Conservation (phyloP, 37 sponge, comb jelly and placozoan genomes). For the Chondrilla cf. caribensis region DNA sequence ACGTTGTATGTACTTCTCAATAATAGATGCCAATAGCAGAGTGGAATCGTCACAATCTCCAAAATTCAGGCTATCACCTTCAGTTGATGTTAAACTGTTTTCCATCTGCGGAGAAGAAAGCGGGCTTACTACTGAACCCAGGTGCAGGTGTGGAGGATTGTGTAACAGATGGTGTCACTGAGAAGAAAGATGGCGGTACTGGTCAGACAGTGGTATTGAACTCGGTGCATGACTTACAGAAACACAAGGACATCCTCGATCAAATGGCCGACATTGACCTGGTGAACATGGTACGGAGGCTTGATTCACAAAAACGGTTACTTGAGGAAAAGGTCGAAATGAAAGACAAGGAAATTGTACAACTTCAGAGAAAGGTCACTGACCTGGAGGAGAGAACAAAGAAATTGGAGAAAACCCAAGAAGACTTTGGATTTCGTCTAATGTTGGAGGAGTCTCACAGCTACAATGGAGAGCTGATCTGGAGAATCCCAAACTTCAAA, state of each 20-base stretch:
- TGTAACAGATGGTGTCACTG: not conserved
- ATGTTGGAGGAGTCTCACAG: constrained; percentile 65
- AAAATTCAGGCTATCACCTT: not conserved
- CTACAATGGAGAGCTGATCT: constrained; percentile 66
- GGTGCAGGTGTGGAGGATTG: not conserved
- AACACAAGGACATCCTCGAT: not conserved
- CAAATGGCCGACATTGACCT: not conserved
- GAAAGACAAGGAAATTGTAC: constrained; percentile 2
- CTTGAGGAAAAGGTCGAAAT: not conserved
- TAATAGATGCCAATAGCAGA: not conserved
- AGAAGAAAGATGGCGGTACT: not conserved
- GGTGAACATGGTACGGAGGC: not conserved
- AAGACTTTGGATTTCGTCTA: constrained; percentile 72
- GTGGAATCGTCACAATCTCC: not conserved
- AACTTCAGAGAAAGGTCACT: constrained; percentile 11
- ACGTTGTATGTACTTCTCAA: not conserved
- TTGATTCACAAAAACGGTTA: not conserved
- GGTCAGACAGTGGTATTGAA: not conserved
- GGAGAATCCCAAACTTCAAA: constrained; percentile 71
- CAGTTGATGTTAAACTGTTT: not conserved
- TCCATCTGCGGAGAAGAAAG: not conserved
- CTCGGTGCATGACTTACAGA: not conserved
- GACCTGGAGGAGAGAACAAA: constrained; percentile 45
- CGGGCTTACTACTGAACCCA: not conserved
- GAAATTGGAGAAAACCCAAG: constrained; percentile 30